These are phyloP conservation scores for Sibirionetta formosa DNA, from an alignment of 2,797 vertebrate species.

Conservation along the genomic window DNA sequence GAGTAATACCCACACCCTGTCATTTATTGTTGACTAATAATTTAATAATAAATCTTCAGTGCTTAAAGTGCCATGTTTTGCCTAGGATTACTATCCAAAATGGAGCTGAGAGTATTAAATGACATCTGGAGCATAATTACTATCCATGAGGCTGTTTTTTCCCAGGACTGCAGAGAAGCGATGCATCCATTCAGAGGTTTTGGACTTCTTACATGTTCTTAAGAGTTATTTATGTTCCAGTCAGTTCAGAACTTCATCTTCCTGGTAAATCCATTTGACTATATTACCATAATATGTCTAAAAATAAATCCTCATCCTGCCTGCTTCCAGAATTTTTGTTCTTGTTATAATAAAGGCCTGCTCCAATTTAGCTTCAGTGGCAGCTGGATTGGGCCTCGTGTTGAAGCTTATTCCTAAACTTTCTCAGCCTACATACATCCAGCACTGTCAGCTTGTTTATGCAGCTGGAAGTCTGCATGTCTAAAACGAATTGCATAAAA, in stretches of 20 bases:
- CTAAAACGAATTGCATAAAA: slow-evolving; percentile 36
- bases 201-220: slow-evolving; percentile 4
- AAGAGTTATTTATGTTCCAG: not conserved
- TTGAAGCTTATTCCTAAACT: slow-evolving; percentile 14
- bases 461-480: slow-evolving; percentile 53
- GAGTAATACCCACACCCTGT: not conserved
- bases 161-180: slow-evolving; percentile 12
- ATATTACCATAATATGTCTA: slow-evolving; percentile 15
- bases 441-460: slow-evolving; percentile 54
- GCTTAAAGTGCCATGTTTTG: slow-evolving; percentile 31
- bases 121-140: slow-evolving; percentile 55
- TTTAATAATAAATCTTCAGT: slow-evolving; percentile 39
- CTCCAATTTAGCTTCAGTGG: slow-evolving; percentile 8
- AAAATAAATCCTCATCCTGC: slow-evolving; percentile 49
- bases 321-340: not conserved
- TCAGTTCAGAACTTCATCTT: slow-evolving; percentile 41
- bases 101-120: slow-evolving; percentile 18
- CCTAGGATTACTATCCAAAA: slow-evolving; percentile 35
- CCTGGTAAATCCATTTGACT: slow-evolving; percentile 47
- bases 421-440: slow-evolving; percentile 24
- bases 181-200: not conserved
- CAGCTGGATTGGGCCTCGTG: slow-evolving; percentile 25
- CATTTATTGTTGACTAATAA: slow-evolving; percentile 31
- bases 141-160: slow-evolving; percentile 1
- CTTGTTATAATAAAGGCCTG: not conserved